Evolutionary conservation across 1,140 invertebrate species (phyloP), one percentile per base, ranked within the genome.

Genomic region (Drosophila guanche): DNA sequence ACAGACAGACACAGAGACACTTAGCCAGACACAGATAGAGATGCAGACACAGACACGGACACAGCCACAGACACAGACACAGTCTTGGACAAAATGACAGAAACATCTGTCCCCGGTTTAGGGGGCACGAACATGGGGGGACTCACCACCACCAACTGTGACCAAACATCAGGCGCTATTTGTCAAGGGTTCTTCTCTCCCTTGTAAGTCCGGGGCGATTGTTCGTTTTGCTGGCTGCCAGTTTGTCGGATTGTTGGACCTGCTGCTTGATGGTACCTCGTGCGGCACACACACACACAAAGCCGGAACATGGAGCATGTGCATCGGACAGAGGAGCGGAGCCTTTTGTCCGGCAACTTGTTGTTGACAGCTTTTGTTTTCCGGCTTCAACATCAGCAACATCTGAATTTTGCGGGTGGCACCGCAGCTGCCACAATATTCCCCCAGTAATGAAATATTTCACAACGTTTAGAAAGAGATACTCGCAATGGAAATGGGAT

Each of bases 281-380:
- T 57, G 29, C 29, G 4, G 8, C 29, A 33, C 42, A 65, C 37
- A 62, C 53, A 68, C 33, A 69, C 45, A 69, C 57, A 70, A 62
- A 41, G 57, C 16, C 37, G 10, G 37, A 27, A 16, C 41, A 41
- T 33, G 56, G 55, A 57, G 53, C 71, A 67, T 75, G 56, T 76
- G 73, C 83, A 86, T 67, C 76, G 83, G 74, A 69, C 66, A 58
- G 63, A 58, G 57, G 72, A 47, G 60, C 65, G 57, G 63, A 47
- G 66, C 54, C 81, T 81, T 81, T 86, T 86, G 81, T 86, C 79
- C 74, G 50, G 62, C 83, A 81, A 88, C 81, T 77, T 83, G 79
- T 66, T 78, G 81, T 81, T 86, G 83, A 83, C 83, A 86, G 83
- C 65, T 72, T 77, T 85, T 85, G 83, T 75, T 80, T 85, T 76